Evolutionary conservation across 2,113 vertebrate genomes (phyloP).

Genomic region (Furnarius figulus): DNA sequence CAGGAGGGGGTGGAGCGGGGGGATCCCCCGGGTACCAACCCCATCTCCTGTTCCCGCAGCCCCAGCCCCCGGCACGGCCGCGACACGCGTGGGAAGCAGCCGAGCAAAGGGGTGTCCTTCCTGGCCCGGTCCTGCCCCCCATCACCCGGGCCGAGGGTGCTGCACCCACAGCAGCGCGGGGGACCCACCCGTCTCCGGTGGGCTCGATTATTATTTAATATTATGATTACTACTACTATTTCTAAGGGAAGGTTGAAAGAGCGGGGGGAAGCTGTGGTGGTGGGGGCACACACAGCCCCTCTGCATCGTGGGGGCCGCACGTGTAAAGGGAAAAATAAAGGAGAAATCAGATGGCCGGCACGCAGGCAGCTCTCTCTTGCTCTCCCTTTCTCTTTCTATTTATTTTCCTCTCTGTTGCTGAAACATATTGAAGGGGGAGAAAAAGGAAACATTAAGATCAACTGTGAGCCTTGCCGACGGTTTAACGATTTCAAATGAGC

Average conservation of each 20-base stretch:
- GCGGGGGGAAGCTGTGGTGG: not conserved
- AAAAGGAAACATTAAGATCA: slow-evolving; percentile 78
- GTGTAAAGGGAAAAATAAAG: not conserved
- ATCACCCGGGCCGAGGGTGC: not conserved
- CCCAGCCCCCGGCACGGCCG: not conserved
- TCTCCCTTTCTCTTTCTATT: slow-evolving; percentile 59
- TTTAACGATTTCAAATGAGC: slow-evolving; percentile 99
- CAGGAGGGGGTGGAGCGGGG: not conserved
- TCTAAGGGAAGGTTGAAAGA: not conserved
- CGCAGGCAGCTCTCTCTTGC: not conserved
- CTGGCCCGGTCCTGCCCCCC: too few species aligned
- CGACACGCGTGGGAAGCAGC: not conserved
- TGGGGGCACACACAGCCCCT: not conserved
- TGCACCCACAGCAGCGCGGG: not conserved
- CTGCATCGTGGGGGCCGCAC: accelerated
- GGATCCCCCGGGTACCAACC: not conserved
- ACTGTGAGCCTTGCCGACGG: slow-evolving; percentile 72
- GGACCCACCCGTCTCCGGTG: accelerated
- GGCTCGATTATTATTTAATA: not conserved
- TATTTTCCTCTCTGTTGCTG: slow-evolving; percentile 74
- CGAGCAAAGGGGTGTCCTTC: not conserved
- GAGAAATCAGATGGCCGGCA: slow-evolving; percentile 16
- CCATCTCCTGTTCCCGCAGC: not conserved
- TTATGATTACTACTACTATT: not conserved
- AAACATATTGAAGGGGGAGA: slow-evolving; percentile 77